Evolutionary conservation across 2,113 vertebrate genomes (phyloP), one percentile per base, ranked within the genome.

Genomic region (Thalassarche chlororhynchos): DNA sequence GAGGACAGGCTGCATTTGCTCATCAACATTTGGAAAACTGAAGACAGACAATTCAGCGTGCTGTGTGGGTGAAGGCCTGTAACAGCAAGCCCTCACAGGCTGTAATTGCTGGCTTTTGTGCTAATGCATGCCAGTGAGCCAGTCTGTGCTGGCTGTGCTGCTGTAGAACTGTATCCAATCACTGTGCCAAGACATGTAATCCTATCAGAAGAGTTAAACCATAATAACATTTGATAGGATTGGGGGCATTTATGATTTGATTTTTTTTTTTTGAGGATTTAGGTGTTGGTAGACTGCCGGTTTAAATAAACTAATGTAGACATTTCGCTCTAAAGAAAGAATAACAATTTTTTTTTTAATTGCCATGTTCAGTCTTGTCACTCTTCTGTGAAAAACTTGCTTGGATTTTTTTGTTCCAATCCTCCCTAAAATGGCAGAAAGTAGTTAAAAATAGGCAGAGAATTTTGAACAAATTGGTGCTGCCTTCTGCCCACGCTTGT

Each of bases 151-250:
- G 52, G 8, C 70, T 70, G 49, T 26, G 2, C 71, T 72, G 72
- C 71, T 31, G 12, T 14, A 9, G 46, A 24, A 3, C 78, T 52
- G 32, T 7, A 18, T 17, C 51, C 40, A 5, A 1, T 5, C 19
- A 1, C 36, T 28, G 25, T n/a, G 36, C 20, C 0, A 0, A 19
- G 52, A 28, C 2, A 0, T 13, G 6, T 25, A 15, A 80, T 44
- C 51, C n/a, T 14, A 13, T 40, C 29, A 40, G 28, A 40, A 49
- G 19, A 47, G 26, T 47, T 47, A 36, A 78, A 31, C 31, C 40
- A 3, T 18, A 31, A 7, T 14, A 32, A 28, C 5, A 25, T 25
- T 47, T 58, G 54, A 15, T 47, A 58, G 36, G 36, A 24, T 19
- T 52, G 25, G 47, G 62, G 47, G 29, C 25, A 12, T 34, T 58